A percentile compares a stretch with the other conserved stretches of the same genome.
phyloP scores from a whole-genome alignment of 2,888 invertebrate species.

The Listrodromus nycthemerus region DNA sequence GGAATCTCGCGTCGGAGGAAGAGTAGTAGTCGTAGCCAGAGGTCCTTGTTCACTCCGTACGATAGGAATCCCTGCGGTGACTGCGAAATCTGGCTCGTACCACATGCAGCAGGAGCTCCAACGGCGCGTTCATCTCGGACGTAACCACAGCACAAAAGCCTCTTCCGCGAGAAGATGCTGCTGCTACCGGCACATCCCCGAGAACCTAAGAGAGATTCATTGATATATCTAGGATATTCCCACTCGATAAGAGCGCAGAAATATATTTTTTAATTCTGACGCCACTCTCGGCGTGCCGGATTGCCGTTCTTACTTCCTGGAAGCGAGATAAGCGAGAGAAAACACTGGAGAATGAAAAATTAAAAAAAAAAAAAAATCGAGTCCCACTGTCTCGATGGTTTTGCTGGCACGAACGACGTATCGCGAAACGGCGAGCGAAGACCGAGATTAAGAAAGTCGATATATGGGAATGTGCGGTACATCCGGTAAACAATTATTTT shows the following conservation, averaged over 20 bases:
- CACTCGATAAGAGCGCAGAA: constrained; percentile 48
- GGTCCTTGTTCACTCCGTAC: constrained; percentile 50
- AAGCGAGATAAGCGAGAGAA: constrained; percentile 46
- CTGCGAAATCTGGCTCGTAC: constrained; percentile 9
- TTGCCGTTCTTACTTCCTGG: constrained; percentile 36
- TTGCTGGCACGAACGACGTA: neutral
- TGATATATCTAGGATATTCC: constrained; percentile 56
- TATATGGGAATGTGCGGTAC: constrained; percentile 5
- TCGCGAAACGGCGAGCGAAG: neutral
- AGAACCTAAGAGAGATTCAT: constrained; percentile 46
- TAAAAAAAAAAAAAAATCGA: neutral
- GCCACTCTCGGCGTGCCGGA: neutral
- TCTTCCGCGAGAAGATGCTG: constrained; percentile 18
- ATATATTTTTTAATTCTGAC: constrained; percentile 23
- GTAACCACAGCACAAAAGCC: constrained; percentile 12
- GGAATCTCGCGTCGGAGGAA: constrained; percentile 18
- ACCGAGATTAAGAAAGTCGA: constrained; percentile 6
- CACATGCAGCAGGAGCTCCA: constrained; percentile 9
- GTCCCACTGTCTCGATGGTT: constrained; percentile 2
- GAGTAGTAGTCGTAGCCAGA: constrained; percentile 28
- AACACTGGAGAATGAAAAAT: constrained; percentile 3
- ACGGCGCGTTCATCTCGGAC: constrained; percentile 26
- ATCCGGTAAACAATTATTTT: constrained; percentile 14
- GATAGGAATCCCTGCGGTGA: constrained; percentile 48
- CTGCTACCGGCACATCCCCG: constrained; percentile 26